Evolutionary conservation across 2,797 vertebrate genomes (phyloP).

Genomic region (Helicolenus hilgendorfi): DNA sequence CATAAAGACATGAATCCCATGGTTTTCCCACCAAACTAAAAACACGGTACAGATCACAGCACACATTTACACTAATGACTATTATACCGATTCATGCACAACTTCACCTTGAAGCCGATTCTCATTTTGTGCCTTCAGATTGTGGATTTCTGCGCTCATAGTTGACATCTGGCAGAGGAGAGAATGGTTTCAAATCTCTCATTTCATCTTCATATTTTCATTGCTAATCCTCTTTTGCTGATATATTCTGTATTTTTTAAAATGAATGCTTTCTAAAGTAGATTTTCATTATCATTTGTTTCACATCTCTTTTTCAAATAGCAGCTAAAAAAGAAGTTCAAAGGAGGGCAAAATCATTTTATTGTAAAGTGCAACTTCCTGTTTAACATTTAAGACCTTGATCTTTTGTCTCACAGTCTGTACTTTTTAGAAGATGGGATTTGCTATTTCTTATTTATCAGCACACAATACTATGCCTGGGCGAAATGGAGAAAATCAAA

Average conservation of each 20-base stretch:
- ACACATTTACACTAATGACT: slow-evolving; percentile 38
- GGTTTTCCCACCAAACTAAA: neutral
- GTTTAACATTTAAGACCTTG: neutral
- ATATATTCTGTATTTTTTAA: neutral
- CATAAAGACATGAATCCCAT: neutral
- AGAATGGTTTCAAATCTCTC: slow-evolving; percentile 42
- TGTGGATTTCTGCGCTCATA: slow-evolving; percentile 65
- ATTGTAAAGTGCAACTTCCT: neutral
- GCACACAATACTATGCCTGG: too few species aligned
- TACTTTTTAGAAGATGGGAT: neutral
- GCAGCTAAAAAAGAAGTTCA: neutral
- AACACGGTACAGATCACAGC: slow-evolving; percentile 28
- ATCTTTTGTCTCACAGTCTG: neutral
- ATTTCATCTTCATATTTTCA: neutral
- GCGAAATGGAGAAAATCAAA: too few species aligned
- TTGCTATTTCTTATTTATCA: neutral
- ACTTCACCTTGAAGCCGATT: slow-evolving; percentile 84
- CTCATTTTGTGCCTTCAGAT: slow-evolving; percentile 70
- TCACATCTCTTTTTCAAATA: neutral
- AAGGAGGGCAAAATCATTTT: neutral
- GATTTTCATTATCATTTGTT: neutral
- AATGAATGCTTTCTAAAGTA: neutral
- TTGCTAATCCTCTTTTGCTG: neutral
- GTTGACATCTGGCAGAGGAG: slow-evolving; percentile 81
- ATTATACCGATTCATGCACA: slow-evolving; percentile 27